Evolutionary conservation across 1,140 invertebrate species (phyloP).

Genomic region (Formica selysi): DNA sequence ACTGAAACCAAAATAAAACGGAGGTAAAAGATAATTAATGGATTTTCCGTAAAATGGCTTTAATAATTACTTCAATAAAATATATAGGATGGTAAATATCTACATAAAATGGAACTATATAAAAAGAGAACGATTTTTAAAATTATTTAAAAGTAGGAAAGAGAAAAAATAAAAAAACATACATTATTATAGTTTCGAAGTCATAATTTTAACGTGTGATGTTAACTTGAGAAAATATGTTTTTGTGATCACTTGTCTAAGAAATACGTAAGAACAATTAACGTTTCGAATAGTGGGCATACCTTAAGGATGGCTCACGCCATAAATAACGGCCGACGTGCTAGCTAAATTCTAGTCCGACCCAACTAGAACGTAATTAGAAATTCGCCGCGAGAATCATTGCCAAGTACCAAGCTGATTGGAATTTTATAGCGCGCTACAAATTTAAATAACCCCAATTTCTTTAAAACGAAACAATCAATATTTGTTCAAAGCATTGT

Average conservation of each 20-base stretch:
- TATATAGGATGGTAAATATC: not conserved
- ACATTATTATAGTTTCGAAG: not conserved
- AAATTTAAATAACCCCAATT: conserved; percentile 47
- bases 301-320: conserved; percentile 51
- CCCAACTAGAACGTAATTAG: conserved; percentile 62
- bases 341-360: conserved; percentile 57
- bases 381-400: conserved; percentile 61
- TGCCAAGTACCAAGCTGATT: conserved; percentile 57
- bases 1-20: conserved; percentile 19
- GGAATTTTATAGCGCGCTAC: conserved; percentile 40
- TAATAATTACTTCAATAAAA: conserved; percentile 17
- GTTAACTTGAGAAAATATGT: not conserved
- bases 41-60: not conserved
- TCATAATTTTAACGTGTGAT: not conserved
- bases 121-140: not conserved
- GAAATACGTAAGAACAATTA: conserved; percentile 51
- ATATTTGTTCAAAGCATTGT: not conserved
- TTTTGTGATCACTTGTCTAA: conserved; percentile 16
- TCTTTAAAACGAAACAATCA: conserved; percentile 5
- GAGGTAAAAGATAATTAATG: not conserved
- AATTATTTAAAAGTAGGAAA: not conserved
- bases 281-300: conserved; percentile 30
- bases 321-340: conserved; percentile 54
- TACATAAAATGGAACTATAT: not conserved
- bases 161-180: not conserved